phyloP scores from a whole-genome alignment of 2,113 vertebrate species.

The Phylloscopus whistleri region DNA sequence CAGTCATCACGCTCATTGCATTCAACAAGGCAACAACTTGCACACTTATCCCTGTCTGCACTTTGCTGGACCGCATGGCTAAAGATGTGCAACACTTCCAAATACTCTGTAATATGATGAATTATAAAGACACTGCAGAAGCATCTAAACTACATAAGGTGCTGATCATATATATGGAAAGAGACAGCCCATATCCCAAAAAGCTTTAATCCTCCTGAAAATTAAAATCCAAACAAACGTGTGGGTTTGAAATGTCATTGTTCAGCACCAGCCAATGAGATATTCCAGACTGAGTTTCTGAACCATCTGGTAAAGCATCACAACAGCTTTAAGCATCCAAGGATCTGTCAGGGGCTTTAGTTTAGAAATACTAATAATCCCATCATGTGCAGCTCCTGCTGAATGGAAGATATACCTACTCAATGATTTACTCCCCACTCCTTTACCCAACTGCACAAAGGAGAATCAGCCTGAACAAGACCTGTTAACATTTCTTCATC shows the following conservation, averaged over 20 bases:
- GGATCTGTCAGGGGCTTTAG: constrained; percentile 57
- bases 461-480: background rate
- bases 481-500: background rate
- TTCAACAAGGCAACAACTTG: background rate
- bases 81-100: background rate
- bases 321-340: constrained; percentile 59
- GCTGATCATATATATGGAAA: constrained; percentile 44
- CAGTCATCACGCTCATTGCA: accelerated
- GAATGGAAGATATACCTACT: constrained; percentile 56
- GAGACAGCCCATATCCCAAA: constrained; percentile 58
- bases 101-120: background rate
- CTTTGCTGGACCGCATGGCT: background rate
- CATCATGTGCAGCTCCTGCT: constrained; percentile 55
- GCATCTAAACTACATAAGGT: constrained; percentile 38
- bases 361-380: constrained; percentile 60
- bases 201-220: constrained; percentile 62
- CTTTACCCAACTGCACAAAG: background rate
- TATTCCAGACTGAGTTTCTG: constrained; percentile 55
- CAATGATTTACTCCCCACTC: constrained; percentile 32
- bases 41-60: background rate
- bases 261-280: constrained; percentile 52
- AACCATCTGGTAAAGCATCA: constrained; percentile 54
- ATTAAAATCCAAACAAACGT: constrained; percentile 56
- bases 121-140: background rate
- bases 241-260: constrained; percentile 65